Evolutionary conservation across 2,113 vertebrate species (phyloP).

Genomic region (Pelecanoides urinatrix): DNA sequence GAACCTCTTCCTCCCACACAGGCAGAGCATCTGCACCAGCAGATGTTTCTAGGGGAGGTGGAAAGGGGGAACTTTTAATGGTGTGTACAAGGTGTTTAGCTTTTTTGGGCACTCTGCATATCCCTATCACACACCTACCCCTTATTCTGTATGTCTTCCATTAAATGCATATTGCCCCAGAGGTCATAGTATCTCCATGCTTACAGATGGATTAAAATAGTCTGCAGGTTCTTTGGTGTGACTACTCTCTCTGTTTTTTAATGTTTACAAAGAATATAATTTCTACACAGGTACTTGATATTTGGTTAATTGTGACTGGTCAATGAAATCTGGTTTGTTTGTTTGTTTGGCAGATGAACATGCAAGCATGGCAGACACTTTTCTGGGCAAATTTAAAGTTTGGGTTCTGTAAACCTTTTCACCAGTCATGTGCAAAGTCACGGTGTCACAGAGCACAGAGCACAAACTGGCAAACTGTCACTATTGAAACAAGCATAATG

Average conservation of each 20-base stretch:
- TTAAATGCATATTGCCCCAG: not conserved
- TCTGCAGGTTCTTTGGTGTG: not conserved
- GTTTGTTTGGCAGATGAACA: not conserved
- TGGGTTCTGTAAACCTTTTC: not conserved
- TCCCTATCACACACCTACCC: not conserved
- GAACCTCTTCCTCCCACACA: not conserved
- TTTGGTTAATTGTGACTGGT: not conserved
- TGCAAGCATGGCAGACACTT: not conserved
- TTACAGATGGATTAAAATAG: not conserved
- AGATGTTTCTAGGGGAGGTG: not conserved
- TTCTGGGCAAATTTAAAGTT: not conserved
- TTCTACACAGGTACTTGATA: not conserved
- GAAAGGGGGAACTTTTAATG: not conserved
- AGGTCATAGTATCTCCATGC: not conserved
- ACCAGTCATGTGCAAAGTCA: not conserved
- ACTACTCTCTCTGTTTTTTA: not conserved
- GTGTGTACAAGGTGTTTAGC: not conserved
- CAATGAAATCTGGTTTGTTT: not conserved
- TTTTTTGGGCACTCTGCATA: not conserved
- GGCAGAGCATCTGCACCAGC: constrained; percentile 20
- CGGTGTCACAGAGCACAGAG: not conserved
- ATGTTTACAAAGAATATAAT: not conserved
- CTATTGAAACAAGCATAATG: not conserved
- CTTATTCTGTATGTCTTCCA: not conserved
- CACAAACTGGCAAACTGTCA: not conserved